Evolutionary conservation across 2,888 invertebrate genomes (phyloP).

Genomic region (Drosophila mimetica): DNA sequence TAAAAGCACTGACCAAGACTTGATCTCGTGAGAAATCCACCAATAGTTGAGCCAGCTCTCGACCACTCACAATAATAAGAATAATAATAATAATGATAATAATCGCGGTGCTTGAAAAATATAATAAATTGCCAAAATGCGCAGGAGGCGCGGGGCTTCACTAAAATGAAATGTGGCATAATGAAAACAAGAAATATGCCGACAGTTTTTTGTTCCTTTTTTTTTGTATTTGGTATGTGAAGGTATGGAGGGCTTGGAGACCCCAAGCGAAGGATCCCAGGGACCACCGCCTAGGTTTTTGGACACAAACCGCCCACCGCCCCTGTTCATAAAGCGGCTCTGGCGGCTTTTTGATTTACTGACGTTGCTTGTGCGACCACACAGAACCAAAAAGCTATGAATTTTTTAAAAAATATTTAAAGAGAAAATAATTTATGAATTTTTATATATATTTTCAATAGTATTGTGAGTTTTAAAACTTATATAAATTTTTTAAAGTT

Average conservation of each 20-base stretch:
- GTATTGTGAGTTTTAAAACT: no score
- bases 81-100: slow-evolving; percentile 48
- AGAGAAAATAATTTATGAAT: background rate
- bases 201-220: slow-evolving; percentile 42
- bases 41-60: background rate
- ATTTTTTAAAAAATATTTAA: background rate
- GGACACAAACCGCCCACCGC: background rate
- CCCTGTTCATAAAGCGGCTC: slow-evolving; percentile 28
- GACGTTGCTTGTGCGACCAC: slow-evolving; percentile 39
- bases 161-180: slow-evolving; percentile 50
- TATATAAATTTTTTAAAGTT: no score
- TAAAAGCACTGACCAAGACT: background rate
- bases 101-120: slow-evolving; percentile 11
- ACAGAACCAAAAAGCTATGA: slow-evolving; percentile 8
- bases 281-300: slow-evolving; percentile 69
- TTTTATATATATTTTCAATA: background rate
- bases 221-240: background rate
- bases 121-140: slow-evolving; percentile 32
- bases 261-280: slow-evolving; percentile 16
- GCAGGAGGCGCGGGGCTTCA: background rate
- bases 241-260: slow-evolving; percentile 9
- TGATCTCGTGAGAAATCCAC: background rate
- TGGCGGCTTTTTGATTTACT: slow-evolving; percentile 73
- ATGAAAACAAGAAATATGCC: slow-evolving; percentile 66
- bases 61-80: slow-evolving; percentile 40